Conservation (phyloP, 23 tunicate species). For the Halocynthia aurantium region DNA sequence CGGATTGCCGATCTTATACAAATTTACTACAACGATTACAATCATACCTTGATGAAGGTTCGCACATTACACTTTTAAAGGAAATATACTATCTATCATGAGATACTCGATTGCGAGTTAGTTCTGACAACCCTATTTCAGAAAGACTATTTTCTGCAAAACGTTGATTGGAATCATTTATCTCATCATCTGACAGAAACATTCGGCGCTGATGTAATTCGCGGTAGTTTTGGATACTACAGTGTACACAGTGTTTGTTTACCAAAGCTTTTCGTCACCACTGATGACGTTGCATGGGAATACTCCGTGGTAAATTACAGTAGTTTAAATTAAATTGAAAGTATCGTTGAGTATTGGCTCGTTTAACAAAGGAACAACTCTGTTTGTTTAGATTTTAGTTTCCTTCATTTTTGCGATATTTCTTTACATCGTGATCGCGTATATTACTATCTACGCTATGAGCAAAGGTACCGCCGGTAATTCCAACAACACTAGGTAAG, state of each 20-base stretch:
- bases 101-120: too few relatives aligned
- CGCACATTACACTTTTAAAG: too few relatives aligned
- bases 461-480: not conserved
- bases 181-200: not conserved
- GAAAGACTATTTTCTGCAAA: too few relatives aligned
- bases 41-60: too few relatives aligned
- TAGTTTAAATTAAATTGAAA: too few relatives aligned
- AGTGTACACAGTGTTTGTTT: slow-evolving; percentile 33
- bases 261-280: slow-evolving; percentile 32
- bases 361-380: not conserved
- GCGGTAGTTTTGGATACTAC: slow-evolving; percentile 34
- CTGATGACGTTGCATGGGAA: slow-evolving; percentile 33
- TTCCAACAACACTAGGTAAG: slow-evolving; percentile 15
- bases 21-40: too few relatives aligned
- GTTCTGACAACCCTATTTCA: too few relatives aligned
- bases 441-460: slow-evolving; percentile 13
- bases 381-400: slow-evolving; percentile 12
- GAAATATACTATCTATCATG: too few relatives aligned
- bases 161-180: too few relatives aligned
- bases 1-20: too few relatives aligned
- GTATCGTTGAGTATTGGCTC: not conserved
- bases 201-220: slow-evolving; percentile 14
- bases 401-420: slow-evolving; percentile 17
- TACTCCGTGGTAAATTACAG: slow-evolving; percentile 27
- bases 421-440: slow-evolving; percentile 18